phyloP scores from a whole-genome alignment of 2,888 invertebrate genomes.

The Phalangium opilio region DNA sequence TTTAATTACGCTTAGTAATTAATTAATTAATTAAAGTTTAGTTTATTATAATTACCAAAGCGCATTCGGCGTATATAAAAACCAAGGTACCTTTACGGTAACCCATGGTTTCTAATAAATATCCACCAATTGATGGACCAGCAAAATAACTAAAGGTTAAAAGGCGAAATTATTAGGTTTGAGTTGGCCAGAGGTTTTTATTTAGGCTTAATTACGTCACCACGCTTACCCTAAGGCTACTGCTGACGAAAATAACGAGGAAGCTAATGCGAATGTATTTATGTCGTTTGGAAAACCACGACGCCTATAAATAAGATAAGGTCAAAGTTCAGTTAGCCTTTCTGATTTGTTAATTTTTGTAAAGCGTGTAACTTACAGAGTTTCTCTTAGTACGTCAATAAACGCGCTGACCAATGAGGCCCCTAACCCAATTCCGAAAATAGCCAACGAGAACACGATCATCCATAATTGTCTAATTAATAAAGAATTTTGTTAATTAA shows the following conservation, averaged over 20 bases:
- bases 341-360: too few species aligned
- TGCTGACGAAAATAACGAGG: constrained; percentile 77
- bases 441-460: constrained; percentile 45
- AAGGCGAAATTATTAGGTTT: background rate
- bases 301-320: constrained; percentile 23
- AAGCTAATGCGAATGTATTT: constrained; percentile 74
- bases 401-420: constrained; percentile 73
- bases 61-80: background rate
- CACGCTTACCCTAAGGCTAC: constrained; percentile 56
- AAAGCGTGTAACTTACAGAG: constrained; percentile 46
- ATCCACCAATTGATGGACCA: constrained; percentile 58
- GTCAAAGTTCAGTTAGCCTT: too few species aligned
- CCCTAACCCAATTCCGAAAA: constrained; percentile 68
- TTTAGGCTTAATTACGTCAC: background rate
- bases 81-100: constrained; percentile 26
- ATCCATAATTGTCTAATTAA: constrained; percentile 46
- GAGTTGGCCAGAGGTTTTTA: background rate
- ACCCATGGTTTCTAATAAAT: constrained; percentile 54
- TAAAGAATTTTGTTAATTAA: too few species aligned
- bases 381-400: constrained; percentile 60
- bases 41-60: background rate
- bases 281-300: constrained; percentile 56
- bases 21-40: too few species aligned
- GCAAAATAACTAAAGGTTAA: constrained; percentile 44
- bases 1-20: too few species aligned